phyloP scores from a whole-genome alignment of 2,888 invertebrate genomes.

The Esperia sulphurella region DNA sequence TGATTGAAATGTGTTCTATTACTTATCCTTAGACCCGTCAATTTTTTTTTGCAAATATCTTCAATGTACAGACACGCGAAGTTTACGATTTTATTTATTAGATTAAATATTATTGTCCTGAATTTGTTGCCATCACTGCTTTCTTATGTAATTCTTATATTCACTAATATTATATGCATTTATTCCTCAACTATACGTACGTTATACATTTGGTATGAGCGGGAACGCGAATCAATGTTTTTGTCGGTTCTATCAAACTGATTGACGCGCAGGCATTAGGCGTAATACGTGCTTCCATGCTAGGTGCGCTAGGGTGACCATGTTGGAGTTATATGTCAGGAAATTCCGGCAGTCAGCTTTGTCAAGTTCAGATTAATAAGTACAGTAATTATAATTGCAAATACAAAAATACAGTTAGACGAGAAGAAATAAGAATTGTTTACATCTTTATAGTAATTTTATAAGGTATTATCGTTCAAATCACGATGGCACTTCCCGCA shows the following conservation, averaged over 20 bases:
- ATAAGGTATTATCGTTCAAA: too few relatives aligned
- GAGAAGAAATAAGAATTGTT: too few relatives aligned
- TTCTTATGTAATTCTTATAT: background rate
- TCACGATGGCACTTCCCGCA: too few relatives aligned
- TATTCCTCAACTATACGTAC: conserved; percentile 3
- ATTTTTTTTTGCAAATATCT: too few relatives aligned
- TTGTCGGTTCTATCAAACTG: conserved; percentile 54
- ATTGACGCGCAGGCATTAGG: conserved; percentile 67
- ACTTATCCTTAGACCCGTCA: too few relatives aligned
- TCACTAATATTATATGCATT: background rate
- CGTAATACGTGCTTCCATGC: conserved; percentile 52
- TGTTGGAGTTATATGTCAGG: background rate
- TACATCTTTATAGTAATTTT: too few relatives aligned
- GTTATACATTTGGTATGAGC: conserved; percentile 20
- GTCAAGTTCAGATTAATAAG: background rate
- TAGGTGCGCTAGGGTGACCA: conserved; percentile 36
- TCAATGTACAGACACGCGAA: too few relatives aligned
- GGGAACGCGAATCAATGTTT: conserved; percentile 51
- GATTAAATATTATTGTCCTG: too few relatives aligned
- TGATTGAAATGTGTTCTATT: too few relatives aligned
- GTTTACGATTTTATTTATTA: too few relatives aligned
- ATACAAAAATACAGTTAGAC: too few relatives aligned
- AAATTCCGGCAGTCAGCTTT: background rate
- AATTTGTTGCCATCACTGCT: too few relatives aligned
- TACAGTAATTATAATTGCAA: background rate